phyloP scores from a whole-genome alignment of 2,888 invertebrate species.

The Gibbula magus region DNA sequence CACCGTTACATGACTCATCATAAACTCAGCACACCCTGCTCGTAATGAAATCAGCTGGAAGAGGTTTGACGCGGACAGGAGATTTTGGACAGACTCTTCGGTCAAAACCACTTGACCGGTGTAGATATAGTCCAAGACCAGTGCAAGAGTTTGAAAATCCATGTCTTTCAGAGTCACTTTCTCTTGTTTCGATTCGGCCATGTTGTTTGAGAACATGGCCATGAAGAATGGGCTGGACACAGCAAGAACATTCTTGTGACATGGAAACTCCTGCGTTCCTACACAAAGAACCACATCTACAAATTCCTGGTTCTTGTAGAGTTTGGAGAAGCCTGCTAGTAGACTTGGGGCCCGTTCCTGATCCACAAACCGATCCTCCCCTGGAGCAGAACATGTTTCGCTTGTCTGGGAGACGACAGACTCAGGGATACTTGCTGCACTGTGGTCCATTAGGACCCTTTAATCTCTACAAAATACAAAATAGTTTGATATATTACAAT shows the following conservation, averaged over 20 bases:
- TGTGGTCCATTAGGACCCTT: not conserved
- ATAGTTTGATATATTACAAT: too few relatives aligned
- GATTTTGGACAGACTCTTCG: conserved; percentile 70
- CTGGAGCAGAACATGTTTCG: conserved; percentile 38
- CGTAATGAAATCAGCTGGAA: conserved; percentile 70
- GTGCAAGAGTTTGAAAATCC: conserved; percentile 64
- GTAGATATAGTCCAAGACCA: conserved; percentile 72
- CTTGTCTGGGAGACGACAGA: conserved; percentile 48
- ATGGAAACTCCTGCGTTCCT: conserved; percentile 64
- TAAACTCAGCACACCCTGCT: conserved; percentile 72
- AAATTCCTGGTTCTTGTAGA: conserved; percentile 69
- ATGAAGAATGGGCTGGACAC: conserved; percentile 73
- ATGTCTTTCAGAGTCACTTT: conserved; percentile 68
- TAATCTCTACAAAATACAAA: not conserved
- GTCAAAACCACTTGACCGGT: conserved; percentile 67
- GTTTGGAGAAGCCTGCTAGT: conserved; percentile 63
- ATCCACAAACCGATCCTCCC: conserved; percentile 60
- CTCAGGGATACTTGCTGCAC: not conserved
- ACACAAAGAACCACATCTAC: conserved; percentile 68
- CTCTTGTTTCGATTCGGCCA: conserved; percentile 68
- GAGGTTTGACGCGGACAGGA: conserved; percentile 72
- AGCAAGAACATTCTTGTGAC: conserved; percentile 71
- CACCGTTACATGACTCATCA: conserved; percentile 71
- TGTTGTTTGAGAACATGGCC: conserved; percentile 70
- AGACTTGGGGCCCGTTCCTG: conserved; percentile 56